phyloP scores from a whole-genome alignment of 1,140 invertebrate species.

The Manduca sexta region DNA sequence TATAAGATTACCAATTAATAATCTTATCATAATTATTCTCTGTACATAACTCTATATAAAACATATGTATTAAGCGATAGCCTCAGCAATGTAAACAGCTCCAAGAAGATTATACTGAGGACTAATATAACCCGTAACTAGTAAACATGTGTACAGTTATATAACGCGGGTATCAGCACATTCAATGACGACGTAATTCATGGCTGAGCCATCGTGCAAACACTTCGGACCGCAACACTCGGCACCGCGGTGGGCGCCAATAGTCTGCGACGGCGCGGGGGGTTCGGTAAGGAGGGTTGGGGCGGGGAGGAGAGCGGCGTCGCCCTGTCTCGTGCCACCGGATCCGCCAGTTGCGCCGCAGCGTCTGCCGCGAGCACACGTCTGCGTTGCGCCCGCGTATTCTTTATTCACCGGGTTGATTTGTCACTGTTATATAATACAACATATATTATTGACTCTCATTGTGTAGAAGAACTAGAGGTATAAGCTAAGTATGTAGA shows the following conservation, averaged over 20 bases:
- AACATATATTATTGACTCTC: not conserved
- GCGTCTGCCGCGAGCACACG: slow-evolving; percentile 36
- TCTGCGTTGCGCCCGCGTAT: slow-evolving; percentile 24
- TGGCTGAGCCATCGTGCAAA: too few relatives aligned
- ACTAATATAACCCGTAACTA: too few relatives aligned
- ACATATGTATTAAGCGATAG: too few relatives aligned
- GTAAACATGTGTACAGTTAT: too few relatives aligned
- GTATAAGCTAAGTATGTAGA: not conserved
- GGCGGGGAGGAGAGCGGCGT: slow-evolving; percentile 15
- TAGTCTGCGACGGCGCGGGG: slow-evolving; percentile 24
- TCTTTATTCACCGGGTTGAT: not conserved
- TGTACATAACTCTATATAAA: too few relatives aligned
- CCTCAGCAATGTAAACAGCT: too few relatives aligned
- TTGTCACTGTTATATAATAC: slow-evolving; percentile 1
- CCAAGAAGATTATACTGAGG: too few relatives aligned
- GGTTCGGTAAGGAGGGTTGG: too few relatives aligned
- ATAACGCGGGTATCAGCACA: too few relatives aligned
- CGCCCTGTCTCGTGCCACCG: slow-evolving; percentile 26
- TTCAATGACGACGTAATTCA: too few relatives aligned
- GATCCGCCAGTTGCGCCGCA: slow-evolving; percentile 54
- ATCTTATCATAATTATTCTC: too few relatives aligned
- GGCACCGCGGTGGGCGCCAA: slow-evolving; percentile 49
- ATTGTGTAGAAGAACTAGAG: not conserved
- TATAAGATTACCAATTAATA: too few relatives aligned
- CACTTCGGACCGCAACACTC: not conserved